Percentiles rank a stretch among this genome's conserved stretches.
These are phyloP conservation scores for Philaenus spumarius DNA, from an alignment of 1,140 invertebrate species.

Conservation along the genomic window DNA sequence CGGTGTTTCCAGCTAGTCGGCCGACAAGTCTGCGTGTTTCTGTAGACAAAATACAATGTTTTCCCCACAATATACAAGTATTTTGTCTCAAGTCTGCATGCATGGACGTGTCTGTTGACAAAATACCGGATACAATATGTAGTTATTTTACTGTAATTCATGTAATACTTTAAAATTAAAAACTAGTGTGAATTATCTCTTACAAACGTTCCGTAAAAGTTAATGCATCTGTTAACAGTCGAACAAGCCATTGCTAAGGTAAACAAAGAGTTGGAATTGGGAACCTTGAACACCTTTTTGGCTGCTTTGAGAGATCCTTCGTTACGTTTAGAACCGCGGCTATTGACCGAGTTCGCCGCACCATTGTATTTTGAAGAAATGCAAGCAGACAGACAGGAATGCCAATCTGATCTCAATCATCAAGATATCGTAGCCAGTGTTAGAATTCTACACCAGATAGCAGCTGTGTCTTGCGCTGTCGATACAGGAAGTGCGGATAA, in stretches of 20 bases:
- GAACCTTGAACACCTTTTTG: constrained; percentile 43
- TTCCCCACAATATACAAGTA: too few species aligned
- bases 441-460: constrained; percentile 51
- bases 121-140: too few species aligned
- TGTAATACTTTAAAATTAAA: too few species aligned
- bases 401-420: constrained; percentile 47
- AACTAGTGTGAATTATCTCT: too few species aligned
- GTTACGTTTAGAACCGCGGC: constrained; percentile 40
- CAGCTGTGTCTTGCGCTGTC: constrained; percentile 56
- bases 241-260: constrained; percentile 45
- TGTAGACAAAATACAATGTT: too few species aligned
- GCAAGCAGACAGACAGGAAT: constrained; percentile 49
- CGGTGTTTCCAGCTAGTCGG: too few species aligned
- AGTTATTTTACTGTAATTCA: too few species aligned
- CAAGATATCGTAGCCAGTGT: constrained; percentile 56
- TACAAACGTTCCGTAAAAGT: too few species aligned
- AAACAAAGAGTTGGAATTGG: constrained; percentile 49
- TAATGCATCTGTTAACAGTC: too few species aligned
- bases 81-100: too few species aligned
- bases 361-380: constrained; percentile 68
- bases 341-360: constrained; percentile 50
- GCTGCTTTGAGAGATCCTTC: constrained; percentile 35
- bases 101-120: too few species aligned
- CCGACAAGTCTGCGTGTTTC: too few species aligned
- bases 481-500: constrained; percentile 49